These are phyloP conservation scores for Ictalurus furcatus DNA, from an alignment of 2,113 vertebrate genomes.

Conservation along the genomic window DNA sequence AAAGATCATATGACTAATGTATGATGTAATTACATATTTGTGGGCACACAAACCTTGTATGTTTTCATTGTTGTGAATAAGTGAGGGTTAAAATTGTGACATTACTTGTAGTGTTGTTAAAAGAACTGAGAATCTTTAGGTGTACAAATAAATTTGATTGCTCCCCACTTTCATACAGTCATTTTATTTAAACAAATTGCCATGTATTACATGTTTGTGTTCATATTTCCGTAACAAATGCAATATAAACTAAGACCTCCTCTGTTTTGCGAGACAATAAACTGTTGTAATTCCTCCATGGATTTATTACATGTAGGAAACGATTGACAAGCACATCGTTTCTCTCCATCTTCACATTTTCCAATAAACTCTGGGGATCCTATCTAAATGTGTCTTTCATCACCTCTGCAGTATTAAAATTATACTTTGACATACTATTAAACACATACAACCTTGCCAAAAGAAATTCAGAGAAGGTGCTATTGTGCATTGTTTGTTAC, in stretches of 20 bases:
- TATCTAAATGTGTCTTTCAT: not conserved
- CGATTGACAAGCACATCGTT: not conserved
- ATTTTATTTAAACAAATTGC: not conserved
- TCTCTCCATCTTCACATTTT: not conserved
- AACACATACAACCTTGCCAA: not conserved
- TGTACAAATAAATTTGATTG: not conserved
- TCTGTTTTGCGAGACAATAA: not conserved
- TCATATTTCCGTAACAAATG: not conserved
- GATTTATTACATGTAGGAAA: not conserved
- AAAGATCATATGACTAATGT: not conserved
- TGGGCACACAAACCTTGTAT: not conserved
- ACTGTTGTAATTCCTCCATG: not conserved
- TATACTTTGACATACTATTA: not conserved
- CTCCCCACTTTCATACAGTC: not conserved
- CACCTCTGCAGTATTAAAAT: slow-evolving; percentile 10
- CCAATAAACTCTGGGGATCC: not conserved
- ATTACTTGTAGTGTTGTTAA: slow-evolving; percentile 2
- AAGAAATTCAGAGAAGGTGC: slow-evolving; percentile 20
- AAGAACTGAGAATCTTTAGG: not conserved
- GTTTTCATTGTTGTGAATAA: not conserved
- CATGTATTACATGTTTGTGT: not conserved
- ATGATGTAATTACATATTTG: not conserved
- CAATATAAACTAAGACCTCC: not conserved
- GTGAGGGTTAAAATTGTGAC: not conserved
- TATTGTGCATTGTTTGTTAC: slow-evolving; percentile 5